Evolutionary conservation across 2,113 vertebrate genomes (phyloP).

Genomic region (Cyanoderma ruficeps): DNA sequence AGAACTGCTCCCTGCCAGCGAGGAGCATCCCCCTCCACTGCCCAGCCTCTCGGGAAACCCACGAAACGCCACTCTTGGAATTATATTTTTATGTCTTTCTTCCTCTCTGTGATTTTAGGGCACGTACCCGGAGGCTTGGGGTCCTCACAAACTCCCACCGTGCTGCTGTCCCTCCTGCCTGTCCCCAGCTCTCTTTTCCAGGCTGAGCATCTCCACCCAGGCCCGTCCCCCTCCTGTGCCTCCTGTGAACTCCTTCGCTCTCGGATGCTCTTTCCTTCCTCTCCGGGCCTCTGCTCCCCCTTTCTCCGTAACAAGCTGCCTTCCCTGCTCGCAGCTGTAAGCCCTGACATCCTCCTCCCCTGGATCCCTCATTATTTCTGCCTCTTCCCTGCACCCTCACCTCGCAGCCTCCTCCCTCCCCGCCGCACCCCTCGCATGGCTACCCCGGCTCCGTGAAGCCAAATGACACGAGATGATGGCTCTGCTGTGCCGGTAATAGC

Average conservation of each 20-base stretch:
- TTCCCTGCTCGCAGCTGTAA: background rate
- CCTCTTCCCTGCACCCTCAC: background rate
- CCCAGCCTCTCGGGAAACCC: rapidly evolving
- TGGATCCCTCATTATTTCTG: background rate
- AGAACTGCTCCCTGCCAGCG: background rate
- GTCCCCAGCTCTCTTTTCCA: background rate
- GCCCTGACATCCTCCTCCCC: background rate
- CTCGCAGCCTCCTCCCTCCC: background rate
- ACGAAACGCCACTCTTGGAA: rapidly evolving
- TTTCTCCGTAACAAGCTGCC: background rate
- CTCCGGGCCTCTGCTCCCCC: background rate
- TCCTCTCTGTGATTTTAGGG: background rate
- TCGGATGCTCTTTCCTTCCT: background rate
- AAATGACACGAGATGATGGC: conserved; percentile 6
- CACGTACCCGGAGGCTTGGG: background rate
- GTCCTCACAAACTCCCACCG: rapidly evolving
- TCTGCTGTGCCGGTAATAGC: background rate
- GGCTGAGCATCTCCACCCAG: background rate
- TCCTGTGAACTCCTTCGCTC: background rate
- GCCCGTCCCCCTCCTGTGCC: rapidly evolving
- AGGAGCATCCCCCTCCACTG: rapidly evolving
- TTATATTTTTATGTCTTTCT: background rate
- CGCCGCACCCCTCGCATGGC: background rate
- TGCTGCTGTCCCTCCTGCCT: background rate
- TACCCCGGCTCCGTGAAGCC: background rate